Base-by-base conservation (phyloP, 2,888 invertebrate genomes). In the Chrysomela aeneicollis region DNA sequence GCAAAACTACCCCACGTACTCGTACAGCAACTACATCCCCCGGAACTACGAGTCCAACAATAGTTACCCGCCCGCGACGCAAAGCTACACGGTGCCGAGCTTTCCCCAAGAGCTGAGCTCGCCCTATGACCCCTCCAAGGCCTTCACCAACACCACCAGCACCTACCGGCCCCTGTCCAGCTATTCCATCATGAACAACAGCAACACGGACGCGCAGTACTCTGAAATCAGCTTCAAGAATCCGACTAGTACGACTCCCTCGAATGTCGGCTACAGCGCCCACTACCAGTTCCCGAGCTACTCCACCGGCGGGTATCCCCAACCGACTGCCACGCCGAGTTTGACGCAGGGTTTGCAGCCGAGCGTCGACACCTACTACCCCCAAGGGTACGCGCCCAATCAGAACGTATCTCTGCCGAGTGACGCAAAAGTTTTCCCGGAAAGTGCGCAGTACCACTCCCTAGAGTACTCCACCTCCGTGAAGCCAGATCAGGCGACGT, bases 401-500 rank as follows among this genome's bases (percentile, higher is more conserved):
- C 69, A 70, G 57, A 55, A 46, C 42, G 46, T 59, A 10, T 58
- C 67, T 19, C 42, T 35, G 22, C 22, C 59, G 12, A 21, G 35
- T 17, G 42, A 57, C 18, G 12, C 12, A 19, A 59, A 64, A 19
- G 50, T 32, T 50, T 37, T 57, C 26, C 32, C 51, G 3, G 59
- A 58, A 9, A 57, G 67, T 9, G 61, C 59, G 21, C 71, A 74
- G 59, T 76, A 76, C 50, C 74, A 74, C 55, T 69, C 73, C 3
- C 63, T 71, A 21, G 71, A 76, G 59, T 77, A 77, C 58, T 72
- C 75, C 6, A 71, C 75, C 6, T 77, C 76, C 2, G 77, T 77
- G 1, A 71, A 67, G 21, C 69, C 73, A 0, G 67, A 70, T 57
- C 58, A 67, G 4, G 30, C 42, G 4, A 71, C 63, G 21, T 63